These are phyloP conservation scores for Labeo catla DNA, from an alignment of 2,113 vertebrate genomes.

Conservation along the genomic window DNA sequence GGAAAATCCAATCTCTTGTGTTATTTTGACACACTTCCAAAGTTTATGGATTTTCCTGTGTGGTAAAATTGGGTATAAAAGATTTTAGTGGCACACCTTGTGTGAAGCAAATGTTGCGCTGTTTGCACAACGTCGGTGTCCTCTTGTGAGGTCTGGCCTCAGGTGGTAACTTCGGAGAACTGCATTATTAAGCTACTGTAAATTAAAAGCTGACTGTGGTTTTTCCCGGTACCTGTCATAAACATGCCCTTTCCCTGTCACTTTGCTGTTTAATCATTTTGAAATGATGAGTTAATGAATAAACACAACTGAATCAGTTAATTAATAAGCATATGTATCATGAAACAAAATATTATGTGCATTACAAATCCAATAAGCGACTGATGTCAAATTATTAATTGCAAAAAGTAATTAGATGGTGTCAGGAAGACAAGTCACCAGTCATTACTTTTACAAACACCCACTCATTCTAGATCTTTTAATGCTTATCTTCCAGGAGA, in stretches of 20 bases:
- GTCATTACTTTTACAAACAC: slow-evolving; percentile 33
- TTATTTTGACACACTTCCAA: slow-evolving; percentile 81
- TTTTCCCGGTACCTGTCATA: slow-evolving; percentile 39
- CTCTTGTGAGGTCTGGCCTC: slow-evolving; percentile 78
- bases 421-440: not conserved
- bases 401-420: not conserved
- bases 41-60: slow-evolving; percentile 80
- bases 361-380: not conserved
- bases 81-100: slow-evolving; percentile 71
- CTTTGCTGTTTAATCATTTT: not conserved
- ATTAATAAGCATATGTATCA: not conserved
- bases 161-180: slow-evolving; percentile 66
- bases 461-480: slow-evolving; percentile 2
- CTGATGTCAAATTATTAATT: not conserved
- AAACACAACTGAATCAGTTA: not conserved
- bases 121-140: slow-evolving; percentile 74
- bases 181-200: slow-evolving; percentile 66
- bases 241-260: not conserved
- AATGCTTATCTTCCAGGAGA: slow-evolving; percentile 26
- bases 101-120: slow-evolving; percentile 75
- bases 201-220: slow-evolving; percentile 62
- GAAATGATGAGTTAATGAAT: not conserved
- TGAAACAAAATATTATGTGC: not conserved
- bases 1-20: slow-evolving; percentile 79
- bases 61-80: slow-evolving; percentile 73